Conservation (phyloP, 2,113 vertebrate genomes). For the Diphyllodes magnificus region DNA sequence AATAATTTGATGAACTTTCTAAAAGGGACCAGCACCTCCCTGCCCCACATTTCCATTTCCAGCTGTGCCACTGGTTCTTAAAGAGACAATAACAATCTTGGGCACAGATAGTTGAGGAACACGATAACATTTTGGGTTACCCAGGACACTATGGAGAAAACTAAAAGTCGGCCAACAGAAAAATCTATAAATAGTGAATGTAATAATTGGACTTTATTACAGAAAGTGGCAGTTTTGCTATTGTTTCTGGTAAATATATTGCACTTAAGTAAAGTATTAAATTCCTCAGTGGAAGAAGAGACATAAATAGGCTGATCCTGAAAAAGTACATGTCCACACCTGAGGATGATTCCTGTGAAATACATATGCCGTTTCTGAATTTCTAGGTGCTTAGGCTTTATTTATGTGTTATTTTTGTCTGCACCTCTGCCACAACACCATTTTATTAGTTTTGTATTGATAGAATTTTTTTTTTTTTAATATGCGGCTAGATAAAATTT, state of each 20-base stretch:
- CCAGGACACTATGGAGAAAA: background rate
- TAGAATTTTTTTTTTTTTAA: background rate
- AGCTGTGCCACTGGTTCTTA: too few relatives aligned
- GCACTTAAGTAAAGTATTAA: background rate
- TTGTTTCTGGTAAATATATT: background rate
- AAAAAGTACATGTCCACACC: background rate
- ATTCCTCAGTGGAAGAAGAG: background rate
- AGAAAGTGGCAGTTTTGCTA: background rate
- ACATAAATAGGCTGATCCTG: background rate
- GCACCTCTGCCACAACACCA: background rate
- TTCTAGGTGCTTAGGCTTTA: background rate
- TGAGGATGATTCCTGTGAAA: background rate
- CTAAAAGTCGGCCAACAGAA: background rate
- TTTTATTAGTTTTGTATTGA: background rate
- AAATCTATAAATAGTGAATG: background rate
- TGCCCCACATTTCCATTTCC: background rate
- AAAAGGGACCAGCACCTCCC: background rate
- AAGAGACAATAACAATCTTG: background rate
- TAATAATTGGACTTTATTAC: background rate
- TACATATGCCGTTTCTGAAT: background rate
- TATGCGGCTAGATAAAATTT: background rate
- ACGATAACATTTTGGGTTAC: rapidly evolving
- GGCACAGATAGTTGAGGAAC: background rate
- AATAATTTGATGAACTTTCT: background rate
- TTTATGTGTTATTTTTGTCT: background rate